Evolutionary conservation across 2,113 vertebrate genomes (phyloP).

Genomic region (Bos javanicus): DNA sequence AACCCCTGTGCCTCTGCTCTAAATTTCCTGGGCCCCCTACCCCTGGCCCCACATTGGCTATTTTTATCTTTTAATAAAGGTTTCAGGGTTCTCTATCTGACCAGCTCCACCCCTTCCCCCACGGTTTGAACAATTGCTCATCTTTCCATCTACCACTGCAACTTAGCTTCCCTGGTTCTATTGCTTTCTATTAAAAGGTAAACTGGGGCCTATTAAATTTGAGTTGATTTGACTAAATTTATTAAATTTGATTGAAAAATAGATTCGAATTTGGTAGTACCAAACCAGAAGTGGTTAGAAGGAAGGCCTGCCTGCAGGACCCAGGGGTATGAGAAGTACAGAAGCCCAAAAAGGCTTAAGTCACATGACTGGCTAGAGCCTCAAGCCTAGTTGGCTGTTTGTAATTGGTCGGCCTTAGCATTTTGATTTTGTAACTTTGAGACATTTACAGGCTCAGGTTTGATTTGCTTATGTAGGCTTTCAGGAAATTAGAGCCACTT

Average conservation of each 20-base stretch:
- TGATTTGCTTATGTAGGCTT: not conserved
- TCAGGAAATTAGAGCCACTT: not conserved
- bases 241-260: not conserved
- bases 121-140: not conserved
- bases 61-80: not conserved
- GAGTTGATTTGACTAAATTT: not conserved
- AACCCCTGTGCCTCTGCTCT: not conserved
- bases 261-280: not conserved
- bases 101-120: not conserved
- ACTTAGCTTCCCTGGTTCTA: not conserved
- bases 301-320: not conserved
- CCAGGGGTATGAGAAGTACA: not conserved
- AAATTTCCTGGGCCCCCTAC: not conserved
- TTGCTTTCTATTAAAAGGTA: not conserved
- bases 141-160: not conserved
- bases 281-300: not conserved
- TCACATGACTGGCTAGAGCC: not conserved
- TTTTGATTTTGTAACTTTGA: not conserved
- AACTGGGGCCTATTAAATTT: not conserved
- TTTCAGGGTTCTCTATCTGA: not conserved
- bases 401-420: not conserved
- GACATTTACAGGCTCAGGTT: not conserved
- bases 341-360: not conserved
- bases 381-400: not conserved
- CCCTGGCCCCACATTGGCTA: fast-evolving